phyloP scores from a whole-genome alignment of 53 echinoderm and acorn worm species.

The Henricia sp. region DNA sequence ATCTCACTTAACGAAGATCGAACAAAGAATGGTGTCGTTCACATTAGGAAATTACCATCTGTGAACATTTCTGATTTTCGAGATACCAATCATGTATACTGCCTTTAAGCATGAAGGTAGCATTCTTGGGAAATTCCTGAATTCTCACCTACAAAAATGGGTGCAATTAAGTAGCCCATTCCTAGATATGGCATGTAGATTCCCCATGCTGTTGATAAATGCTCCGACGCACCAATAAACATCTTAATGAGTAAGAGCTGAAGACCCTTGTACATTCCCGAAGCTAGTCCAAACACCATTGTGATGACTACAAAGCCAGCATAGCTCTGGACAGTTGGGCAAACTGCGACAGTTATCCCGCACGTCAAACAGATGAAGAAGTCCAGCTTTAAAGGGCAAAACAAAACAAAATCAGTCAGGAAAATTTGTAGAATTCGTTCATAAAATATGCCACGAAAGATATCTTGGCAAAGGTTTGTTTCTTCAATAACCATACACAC shows the following conservation, averaged over 20 bases:
- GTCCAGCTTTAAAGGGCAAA: neutral
- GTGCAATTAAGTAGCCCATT: constrained; percentile 15
- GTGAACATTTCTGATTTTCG: no score
- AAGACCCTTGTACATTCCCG: constrained; percentile 5
- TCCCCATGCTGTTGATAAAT: neutral
- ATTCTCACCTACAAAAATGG: constrained; percentile 31
- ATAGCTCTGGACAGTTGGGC: neutral
- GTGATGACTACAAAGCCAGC: neutral
- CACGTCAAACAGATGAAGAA: neutral
- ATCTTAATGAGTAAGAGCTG: neutral
- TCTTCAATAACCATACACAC: no score
- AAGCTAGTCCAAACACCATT: neutral
- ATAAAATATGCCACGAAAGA: no score
- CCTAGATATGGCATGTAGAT: constrained; percentile 26
- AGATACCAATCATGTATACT: no score
- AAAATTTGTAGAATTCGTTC: no score
- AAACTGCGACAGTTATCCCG: neutral
- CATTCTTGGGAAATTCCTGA: no score
- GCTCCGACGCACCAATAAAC: constrained; percentile 32
- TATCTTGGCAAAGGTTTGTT: no score
- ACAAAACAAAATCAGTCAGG: no score
- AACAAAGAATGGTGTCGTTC: no score
- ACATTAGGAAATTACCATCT: no score
- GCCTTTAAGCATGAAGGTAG: no score
- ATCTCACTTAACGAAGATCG: no score